Base-by-base conservation (phyloP, 2,113 vertebrate genomes). In the Carassius carassius region DNA sequence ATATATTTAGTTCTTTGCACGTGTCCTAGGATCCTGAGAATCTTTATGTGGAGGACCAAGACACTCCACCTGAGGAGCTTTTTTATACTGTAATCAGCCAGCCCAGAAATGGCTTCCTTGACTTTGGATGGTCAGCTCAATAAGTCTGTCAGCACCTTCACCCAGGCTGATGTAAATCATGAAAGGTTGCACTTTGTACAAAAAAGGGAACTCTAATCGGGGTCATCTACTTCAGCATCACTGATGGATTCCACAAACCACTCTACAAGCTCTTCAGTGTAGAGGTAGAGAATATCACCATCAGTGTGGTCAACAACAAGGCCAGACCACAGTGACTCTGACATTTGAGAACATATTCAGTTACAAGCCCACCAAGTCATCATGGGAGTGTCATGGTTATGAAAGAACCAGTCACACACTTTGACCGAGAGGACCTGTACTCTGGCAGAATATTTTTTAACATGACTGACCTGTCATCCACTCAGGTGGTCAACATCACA, bases 201-300 rank as follows among this genome's bases (percentile, higher is more conserved):
- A 69, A 94, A 97, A 86, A 96, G 96, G 72, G 95, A 95, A 74
- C 86, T 94, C 0, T 94, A 91, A 13, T 95, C 96, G 95, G 95
- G 0, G 94, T 94, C 13, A 96, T 98, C 89, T 97, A 97, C 91
- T 97, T 99, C 78, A 97, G 95, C 0, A 95, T 97, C 49, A 96
- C 93, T 0, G 96, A 97, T 56, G 96, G 97, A 19, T 90, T 95
- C 69, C 97, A 97, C 85, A 89, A 85, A 9, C 96, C 96, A 7
- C 92, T 97, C 67, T 97, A 96, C 90, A 97, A 95, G 88, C 91
- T 96, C 0, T 97, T 98, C 72, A 95, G 91, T 81, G 82, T 97
- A 89, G 95, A 97, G 86, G 96, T 98, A 5, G 88, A 92, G 56
- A 94, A 95, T 14, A 81, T 95, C 0, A 80, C 92, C 19, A 89